Conservation (phyloP, 1,140 invertebrate genomes). For the Drosophila parvula region DNA sequence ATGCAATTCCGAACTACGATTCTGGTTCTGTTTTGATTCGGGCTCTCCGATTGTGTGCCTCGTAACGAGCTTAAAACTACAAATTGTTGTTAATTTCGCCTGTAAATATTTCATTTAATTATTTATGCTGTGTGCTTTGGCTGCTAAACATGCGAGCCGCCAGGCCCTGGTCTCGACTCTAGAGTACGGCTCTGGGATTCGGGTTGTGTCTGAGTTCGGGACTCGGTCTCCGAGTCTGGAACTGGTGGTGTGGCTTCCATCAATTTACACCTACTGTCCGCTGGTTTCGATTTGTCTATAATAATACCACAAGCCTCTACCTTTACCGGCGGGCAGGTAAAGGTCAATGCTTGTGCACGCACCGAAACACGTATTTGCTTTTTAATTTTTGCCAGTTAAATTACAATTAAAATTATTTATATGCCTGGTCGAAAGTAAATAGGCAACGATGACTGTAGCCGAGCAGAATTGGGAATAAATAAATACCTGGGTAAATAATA, state of each 20-base stretch:
- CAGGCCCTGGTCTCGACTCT: not conserved
- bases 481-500: conserved; percentile 24
- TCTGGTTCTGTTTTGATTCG: conserved; percentile 27
- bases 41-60: conserved; percentile 37
- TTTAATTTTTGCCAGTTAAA: conserved; percentile 59
- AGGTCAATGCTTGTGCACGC: conserved; percentile 63
- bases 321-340: conserved; percentile 11
- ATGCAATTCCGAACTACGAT: conserved; percentile 17
- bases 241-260: conserved; percentile 45
- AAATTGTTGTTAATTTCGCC: conserved; percentile 78
- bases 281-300: conserved; percentile 1
- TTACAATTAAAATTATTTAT: conserved; percentile 70
- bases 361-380: conserved; percentile 59
- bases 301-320: not conserved
- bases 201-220: not conserved
- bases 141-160: conserved; percentile 39
- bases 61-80: conserved; percentile 70
- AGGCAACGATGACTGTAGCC: not conserved
- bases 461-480: not conserved
- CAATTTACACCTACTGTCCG: conserved; percentile 64
- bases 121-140: conserved; percentile 66
- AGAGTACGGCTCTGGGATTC: not conserved
- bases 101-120: conserved; percentile 81
- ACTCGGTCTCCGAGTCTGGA: not conserved
- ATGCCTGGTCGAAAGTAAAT: conserved; percentile 17